Conservation (phyloP, 2,113 vertebrate species). For the Nymphicus hollandicus region DNA sequence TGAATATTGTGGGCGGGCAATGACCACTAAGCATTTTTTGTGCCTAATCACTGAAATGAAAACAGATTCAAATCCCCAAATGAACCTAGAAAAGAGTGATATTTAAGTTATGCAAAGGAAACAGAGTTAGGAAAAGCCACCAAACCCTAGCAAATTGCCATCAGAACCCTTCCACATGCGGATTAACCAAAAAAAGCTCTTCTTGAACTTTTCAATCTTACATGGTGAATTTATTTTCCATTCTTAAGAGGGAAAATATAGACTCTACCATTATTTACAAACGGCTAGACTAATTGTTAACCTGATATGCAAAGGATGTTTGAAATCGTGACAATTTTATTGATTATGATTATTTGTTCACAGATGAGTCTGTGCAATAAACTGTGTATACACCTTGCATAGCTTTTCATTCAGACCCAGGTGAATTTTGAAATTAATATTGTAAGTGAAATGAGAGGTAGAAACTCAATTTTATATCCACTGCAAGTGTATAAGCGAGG, state of each 20-base stretch:
- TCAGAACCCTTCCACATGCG: not conserved
- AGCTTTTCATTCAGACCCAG: not conserved
- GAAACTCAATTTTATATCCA: not conserved
- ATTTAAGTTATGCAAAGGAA: not conserved
- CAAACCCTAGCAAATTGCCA: not conserved
- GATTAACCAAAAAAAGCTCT: not conserved
- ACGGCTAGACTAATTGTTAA: not conserved
- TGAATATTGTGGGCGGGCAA: not conserved
- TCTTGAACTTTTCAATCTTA: not conserved
- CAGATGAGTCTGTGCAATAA: not conserved
- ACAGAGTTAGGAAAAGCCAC: not conserved
- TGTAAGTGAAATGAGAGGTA: not conserved
- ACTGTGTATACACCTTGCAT: not conserved
- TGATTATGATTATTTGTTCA: not conserved
- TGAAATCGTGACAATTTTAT: not conserved
- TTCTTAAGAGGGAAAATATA: not conserved
- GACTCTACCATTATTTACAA: not conserved
- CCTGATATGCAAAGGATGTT: not conserved
- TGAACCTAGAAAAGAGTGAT: not conserved
- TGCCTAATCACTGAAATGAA: not conserved
- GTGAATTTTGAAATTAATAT: not conserved
- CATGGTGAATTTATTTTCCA: not conserved
- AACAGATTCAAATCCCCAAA: not conserved
- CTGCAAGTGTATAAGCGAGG: not conserved
- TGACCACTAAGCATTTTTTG: not conserved